Conservation (phyloP, 2,888 invertebrate genomes). For the Acanthosepion lycidas region DNA sequence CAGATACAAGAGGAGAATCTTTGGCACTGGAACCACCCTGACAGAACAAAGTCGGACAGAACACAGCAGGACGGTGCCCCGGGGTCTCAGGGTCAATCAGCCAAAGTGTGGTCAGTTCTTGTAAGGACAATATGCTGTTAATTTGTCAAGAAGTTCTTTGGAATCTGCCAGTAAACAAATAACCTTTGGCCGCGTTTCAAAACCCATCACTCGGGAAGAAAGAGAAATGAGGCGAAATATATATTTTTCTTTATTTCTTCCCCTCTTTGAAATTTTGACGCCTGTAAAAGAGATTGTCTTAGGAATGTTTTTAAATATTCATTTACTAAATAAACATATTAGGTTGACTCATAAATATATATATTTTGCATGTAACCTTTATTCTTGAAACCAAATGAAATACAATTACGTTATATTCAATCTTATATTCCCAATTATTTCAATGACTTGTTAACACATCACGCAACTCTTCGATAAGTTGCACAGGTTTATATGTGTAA, state of each 20-base stretch:
- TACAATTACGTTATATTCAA: too few species aligned
- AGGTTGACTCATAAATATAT: too few species aligned
- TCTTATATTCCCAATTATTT: too few species aligned
- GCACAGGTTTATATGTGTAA: too few species aligned
- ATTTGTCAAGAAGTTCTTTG: conserved; percentile 22
- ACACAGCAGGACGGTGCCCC: neutral
- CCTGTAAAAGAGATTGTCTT: neutral
- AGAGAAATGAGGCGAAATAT: neutral
- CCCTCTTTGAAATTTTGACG: neutral
- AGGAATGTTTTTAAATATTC: neutral
- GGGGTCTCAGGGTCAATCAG: neutral
- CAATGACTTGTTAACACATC: too few species aligned
- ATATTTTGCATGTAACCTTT: too few species aligned
- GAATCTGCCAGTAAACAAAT: neutral
- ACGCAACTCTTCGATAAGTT: too few species aligned
- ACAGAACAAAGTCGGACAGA: neutral
- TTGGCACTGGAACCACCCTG: neutral
- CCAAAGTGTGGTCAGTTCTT: neutral
- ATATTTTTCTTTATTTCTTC: neutral
- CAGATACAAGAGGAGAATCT: neutral
- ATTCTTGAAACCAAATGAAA: too few species aligned
- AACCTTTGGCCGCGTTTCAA: neutral
- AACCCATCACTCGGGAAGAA: neutral
- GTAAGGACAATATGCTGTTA: conserved; percentile 1
- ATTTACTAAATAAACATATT: too few species aligned